Evolutionary conservation across 1,140 invertebrate genomes (phyloP), one percentile per base, ranked within the genome.

Genomic region (Bombus haemorrhoidalis): DNA sequence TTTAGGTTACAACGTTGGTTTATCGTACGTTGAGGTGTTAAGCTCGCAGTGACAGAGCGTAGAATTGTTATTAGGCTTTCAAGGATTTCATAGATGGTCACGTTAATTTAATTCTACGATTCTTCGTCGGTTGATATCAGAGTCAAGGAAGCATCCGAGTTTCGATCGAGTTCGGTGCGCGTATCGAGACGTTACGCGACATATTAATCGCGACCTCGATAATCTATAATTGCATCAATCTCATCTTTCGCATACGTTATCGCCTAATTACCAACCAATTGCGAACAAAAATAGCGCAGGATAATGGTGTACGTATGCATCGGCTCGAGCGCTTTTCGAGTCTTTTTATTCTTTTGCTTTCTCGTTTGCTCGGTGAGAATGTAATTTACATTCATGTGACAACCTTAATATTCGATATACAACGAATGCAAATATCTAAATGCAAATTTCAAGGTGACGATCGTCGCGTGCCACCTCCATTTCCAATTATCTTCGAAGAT

Each of bases 341-440:
- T n/a, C 25, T 1, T 59, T 77, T 75, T 32, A 64, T 32, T 37
- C 32, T 34, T 22, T 25, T 39, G 4, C 28, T 59, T 22, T 18
- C 10, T 18, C 28, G 53, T 69, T 69, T 10, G 5, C 15, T 3
- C 39, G n/a, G 34, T 28, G n/a, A 73, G 69, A 79, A 57, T 32
- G 62, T 78, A 68, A 66, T 81, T 73, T 66, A 71, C 68, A 81
- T 82, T 82, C 62, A 62, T 3, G n/a, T 22, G 43, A 37, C 25
- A 32, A 72, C 22, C 53, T 76, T 81, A 80, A 83, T 89, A 89
- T 89, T 89, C 76, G 47, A 53, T 53, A 22, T 53, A 18, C 47
- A 22, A 53, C 18, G 47, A 53, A 53, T 53, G 47, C 6, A 53
- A 53, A 53, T 53, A 89, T 89, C 78, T 82, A 53, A 25, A 77